These are phyloP conservation scores for Zhuqinia jingwanae DNA, from an alignment of 2,888 invertebrate genomes.

Conservation along the genomic window DNA sequence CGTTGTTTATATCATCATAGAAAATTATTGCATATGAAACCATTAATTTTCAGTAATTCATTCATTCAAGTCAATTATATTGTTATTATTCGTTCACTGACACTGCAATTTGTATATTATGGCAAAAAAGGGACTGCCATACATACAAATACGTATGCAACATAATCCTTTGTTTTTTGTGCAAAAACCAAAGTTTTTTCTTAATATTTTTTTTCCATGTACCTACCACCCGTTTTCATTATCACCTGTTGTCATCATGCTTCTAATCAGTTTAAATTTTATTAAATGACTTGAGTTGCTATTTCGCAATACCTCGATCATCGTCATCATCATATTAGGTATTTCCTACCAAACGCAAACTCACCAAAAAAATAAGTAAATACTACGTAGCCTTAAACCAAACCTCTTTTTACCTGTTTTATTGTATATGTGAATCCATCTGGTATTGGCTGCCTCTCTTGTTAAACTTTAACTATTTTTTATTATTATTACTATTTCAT, in stretches of 20 bases:
- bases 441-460: constrained; percentile 2
- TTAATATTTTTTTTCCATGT: not conserved
- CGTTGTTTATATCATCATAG: no score
- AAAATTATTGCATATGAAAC: no score
- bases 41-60: not conserved
- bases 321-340: not conserved
- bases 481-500: not conserved
- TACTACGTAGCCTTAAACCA: no score
- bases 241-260: constrained; percentile 29
- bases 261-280: no score
- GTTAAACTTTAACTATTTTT: no score
- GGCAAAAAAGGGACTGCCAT: no score
- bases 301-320: no score
- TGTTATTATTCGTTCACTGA: not conserved
- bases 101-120: not conserved
- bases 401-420: constrained; percentile 33
- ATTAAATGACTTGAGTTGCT: not conserved
- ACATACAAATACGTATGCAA: no score
- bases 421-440: constrained; percentile 26
- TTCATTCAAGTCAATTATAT: not conserved
- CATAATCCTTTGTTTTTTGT: no score
- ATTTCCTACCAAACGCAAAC: no score
- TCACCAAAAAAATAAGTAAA: no score
- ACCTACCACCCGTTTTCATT: constrained; percentile 10
- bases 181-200: no score